Base-by-base conservation (phyloP, 2,797 vertebrate genomes). In the Melanotaenia maccullochi region DNA sequence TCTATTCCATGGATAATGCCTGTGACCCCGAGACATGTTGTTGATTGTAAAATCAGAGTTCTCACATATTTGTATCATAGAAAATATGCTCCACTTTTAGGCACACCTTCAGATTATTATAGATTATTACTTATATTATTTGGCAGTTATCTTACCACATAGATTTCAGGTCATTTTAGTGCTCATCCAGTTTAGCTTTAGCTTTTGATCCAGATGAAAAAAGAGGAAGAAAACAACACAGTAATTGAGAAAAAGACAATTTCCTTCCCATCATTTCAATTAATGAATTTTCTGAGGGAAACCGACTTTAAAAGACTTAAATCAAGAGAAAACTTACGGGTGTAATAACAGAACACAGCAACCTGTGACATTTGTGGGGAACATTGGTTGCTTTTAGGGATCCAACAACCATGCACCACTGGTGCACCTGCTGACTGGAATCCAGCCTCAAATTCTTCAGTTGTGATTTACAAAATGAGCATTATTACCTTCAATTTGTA, bases 401-500 rank as follows among this genome's bases (percentile, higher is more conserved):
- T 18, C 70, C 14, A 1, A 32, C 40, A 28, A 42, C 12, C 55
- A 9, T 38, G 42, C 36, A 38, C 30, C 4, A 25, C 4, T 16
- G n/a, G 33, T 62, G 55, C 52, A 38, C 60, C 42, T 28, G 14
- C 16, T 42, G 65, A 3, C 2, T n/a, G 64, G 0, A 65, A 8
- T 0, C 0, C 36, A 3, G 57, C 35, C 32, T 55, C 13, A 3
- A 28, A 12, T 4, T 0, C 40, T 38, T 42, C 44, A 7, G 24
- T 35, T 28, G 55, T 61, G 55, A 64, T 54, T 52, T 40, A 11
- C 28, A 20, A 69, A 69, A 63, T 73, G 68, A 69, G 54, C 60
- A 51, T 69, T 60, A 70, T 76, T 73, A 73, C 68, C 70, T 69
- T 32, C 25, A 0, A 24, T 63, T 25, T 60, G 36, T 60, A 44